These are phyloP conservation scores for Lasius platythorax DNA, from an alignment of 2,888 invertebrate species.

Conservation along the genomic window DNA sequence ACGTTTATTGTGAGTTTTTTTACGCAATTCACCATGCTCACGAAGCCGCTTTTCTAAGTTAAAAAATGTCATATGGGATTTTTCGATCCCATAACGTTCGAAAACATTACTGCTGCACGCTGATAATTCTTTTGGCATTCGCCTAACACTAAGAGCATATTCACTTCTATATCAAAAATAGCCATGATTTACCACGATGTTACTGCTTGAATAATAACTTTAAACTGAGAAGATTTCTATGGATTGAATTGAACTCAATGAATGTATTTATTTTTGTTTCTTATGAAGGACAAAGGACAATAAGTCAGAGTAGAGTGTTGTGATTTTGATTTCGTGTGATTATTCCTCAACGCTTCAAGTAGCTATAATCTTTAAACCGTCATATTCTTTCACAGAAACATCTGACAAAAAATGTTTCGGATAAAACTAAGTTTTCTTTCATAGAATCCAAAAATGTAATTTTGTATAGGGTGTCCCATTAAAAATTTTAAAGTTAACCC, in stretches of 20 bases:
- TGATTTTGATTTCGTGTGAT: not conserved
- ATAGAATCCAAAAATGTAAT: too few species aligned
- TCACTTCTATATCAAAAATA: not conserved
- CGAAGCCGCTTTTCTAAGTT: not conserved
- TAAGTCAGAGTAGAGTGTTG: conserved; percentile 7
- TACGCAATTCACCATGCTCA: not conserved
- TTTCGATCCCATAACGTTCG: not conserved
- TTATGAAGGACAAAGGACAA: not conserved
- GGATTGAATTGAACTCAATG: not conserved
- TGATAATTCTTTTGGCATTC: not conserved
- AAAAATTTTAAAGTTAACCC: too few species aligned
- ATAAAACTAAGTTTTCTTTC: too few species aligned
- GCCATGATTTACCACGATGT: not conserved
- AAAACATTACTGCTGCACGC: not conserved
- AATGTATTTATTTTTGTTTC: too few species aligned
- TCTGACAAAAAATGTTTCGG: too few species aligned
- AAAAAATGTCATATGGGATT: not conserved
- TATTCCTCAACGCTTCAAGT: too few species aligned
- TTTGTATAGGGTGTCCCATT: too few species aligned
- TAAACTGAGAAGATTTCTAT: not conserved
- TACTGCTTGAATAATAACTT: not conserved
- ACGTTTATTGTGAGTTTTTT: not conserved
- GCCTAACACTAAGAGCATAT: not conserved
- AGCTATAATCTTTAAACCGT: too few species aligned
- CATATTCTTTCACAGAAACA: too few species aligned